These are phyloP conservation scores for Varanus komodoensis DNA, from an alignment of 2,113 vertebrate genomes.

Conservation along the genomic window DNA sequence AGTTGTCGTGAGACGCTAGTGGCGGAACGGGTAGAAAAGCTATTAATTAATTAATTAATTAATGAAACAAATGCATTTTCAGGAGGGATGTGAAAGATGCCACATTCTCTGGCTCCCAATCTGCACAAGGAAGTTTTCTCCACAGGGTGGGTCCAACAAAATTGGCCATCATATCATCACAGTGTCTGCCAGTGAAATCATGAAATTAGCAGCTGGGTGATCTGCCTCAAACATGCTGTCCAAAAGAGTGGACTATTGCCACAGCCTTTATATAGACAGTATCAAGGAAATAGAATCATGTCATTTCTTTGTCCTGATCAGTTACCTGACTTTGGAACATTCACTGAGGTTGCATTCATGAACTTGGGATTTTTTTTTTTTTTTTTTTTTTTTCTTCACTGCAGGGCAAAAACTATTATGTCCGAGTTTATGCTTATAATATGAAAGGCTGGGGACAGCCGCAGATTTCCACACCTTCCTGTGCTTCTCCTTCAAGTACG, in stretches of 20 bases:
- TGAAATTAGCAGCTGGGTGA: background rate
- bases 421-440: constrained; percentile 90
- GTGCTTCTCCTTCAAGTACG: constrained; percentile 92
- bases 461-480: constrained; percentile 83
- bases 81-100: too few relatives aligned
- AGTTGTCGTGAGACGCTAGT: too few relatives aligned
- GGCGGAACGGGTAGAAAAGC: too few relatives aligned
- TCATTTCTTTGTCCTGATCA: background rate
- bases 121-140: too few relatives aligned
- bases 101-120: too few relatives aligned
- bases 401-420: constrained; percentile 89
- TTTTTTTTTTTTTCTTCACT: constrained; percentile 57
- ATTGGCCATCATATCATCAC: background rate
- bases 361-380: background rate
- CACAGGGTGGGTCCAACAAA: too few relatives aligned
- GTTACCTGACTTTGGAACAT: background rate
- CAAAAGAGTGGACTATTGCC: background rate
- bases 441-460: constrained; percentile 96
- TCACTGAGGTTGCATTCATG: constrained; percentile 10
- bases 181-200: background rate
- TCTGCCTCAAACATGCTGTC: too few relatives aligned
- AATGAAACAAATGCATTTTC: too few relatives aligned
- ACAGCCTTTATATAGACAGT: background rate
- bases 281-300: background rate
- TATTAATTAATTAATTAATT: too few relatives aligned